Evolutionary conservation across 2,888 invertebrate genomes (phyloP).

Genomic region (Thereva unica): DNA sequence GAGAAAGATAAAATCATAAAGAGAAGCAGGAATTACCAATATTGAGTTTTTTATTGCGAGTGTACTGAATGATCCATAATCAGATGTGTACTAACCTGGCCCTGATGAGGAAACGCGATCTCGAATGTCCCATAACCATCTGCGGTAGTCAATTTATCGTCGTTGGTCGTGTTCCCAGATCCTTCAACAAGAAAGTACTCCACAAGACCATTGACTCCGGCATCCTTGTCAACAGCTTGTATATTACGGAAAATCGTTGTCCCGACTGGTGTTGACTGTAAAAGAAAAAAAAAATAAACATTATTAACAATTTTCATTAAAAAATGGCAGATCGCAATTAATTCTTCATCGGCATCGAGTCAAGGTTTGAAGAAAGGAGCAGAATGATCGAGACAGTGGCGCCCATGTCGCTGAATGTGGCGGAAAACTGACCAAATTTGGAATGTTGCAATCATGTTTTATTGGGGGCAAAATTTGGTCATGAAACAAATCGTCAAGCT

Average conservation of each 20-base stretch:
- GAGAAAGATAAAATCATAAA: too few species aligned
- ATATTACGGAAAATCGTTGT: constrained; percentile 84
- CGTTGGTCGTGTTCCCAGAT: constrained; percentile 55
- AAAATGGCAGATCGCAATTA: too few species aligned
- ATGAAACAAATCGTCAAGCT: too few species aligned
- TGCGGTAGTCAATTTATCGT: constrained; percentile 67
- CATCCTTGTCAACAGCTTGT: constrained; percentile 79
- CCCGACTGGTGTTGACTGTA: constrained; percentile 83
- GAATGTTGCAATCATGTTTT: too few species aligned
- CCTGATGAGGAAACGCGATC: constrained; percentile 86
- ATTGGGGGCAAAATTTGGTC: too few species aligned
- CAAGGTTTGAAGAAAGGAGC: too few species aligned
- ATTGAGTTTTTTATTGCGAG: not conserved
- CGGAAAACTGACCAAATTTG: too few species aligned
- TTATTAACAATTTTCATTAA: not conserved
- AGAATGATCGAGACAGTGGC: too few species aligned
- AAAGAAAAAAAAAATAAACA: constrained; percentile 46
- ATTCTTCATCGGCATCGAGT: too few species aligned
- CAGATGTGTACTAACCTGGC: constrained; percentile 63
- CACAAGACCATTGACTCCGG: constrained; percentile 84
- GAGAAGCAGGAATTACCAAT: too few species aligned
- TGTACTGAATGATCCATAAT: not conserved
- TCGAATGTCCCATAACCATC: constrained; percentile 84
- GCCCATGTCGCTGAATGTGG: too few species aligned
- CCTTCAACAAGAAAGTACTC: constrained; percentile 84